Percentiles rank a stretch among this genome's conserved stretches.
Conservation (phyloP, 2,888 invertebrate genomes). For the Incurvaria masculella region DNA sequence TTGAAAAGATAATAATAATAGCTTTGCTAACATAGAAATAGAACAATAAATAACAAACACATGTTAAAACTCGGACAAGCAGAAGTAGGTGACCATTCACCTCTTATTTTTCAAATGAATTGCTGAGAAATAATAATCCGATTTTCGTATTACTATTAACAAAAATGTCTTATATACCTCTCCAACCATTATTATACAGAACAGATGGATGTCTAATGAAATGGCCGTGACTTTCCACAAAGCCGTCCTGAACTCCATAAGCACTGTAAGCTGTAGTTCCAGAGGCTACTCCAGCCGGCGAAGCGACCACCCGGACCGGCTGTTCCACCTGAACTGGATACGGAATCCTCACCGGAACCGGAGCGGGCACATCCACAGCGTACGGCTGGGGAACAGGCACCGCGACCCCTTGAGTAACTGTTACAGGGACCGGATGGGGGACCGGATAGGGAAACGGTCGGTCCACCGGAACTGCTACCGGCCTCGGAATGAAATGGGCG, state of each 20-base stretch:
- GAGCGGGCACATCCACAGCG: constrained; percentile 37
- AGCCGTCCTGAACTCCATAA: constrained; percentile 9
- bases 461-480: constrained; percentile 46
- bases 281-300: neutral
- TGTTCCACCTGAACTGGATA: constrained; percentile 27
- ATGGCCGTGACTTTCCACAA: constrained; percentile 22
- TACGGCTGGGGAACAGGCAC: constrained; percentile 55
- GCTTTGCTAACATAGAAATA: too few relatives aligned
- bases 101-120: too few relatives aligned
- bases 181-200: too few relatives aligned
- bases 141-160: too few relatives aligned
- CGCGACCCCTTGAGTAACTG: constrained; percentile 48
- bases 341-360: constrained; percentile 37
- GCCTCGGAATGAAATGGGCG: constrained; percentile 36
- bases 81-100: too few relatives aligned
- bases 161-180: too few relatives aligned
- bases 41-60: too few relatives aligned
- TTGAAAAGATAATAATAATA: too few relatives aligned
- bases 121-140: too few relatives aligned
- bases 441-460: constrained; percentile 55
- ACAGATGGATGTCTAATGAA: constrained; percentile 20
- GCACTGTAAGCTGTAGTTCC: neutral
- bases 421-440: constrained; percentile 51
- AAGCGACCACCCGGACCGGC: neutral
- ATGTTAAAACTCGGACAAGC: too few relatives aligned